phyloP scores from a whole-genome alignment of 2,113 vertebrate genomes.

The Callopanchax toddi region DNA sequence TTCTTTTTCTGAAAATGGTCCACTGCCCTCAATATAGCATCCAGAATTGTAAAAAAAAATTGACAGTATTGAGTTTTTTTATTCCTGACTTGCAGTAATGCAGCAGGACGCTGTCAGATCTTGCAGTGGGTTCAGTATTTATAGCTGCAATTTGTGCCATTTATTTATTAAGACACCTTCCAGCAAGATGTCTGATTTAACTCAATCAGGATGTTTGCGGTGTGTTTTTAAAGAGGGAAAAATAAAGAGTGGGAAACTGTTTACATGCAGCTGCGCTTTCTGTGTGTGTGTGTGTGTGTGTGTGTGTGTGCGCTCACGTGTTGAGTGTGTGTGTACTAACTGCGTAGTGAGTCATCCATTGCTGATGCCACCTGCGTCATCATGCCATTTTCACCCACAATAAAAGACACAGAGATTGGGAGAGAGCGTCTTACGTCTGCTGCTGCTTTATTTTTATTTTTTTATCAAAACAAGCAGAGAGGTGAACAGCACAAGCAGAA shows the following conservation, averaged over 20 bases:
- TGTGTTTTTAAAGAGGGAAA: not conserved
- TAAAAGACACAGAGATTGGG: slow-evolving; percentile 25
- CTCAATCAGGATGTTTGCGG: slow-evolving; percentile 21
- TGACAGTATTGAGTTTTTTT: not conserved
- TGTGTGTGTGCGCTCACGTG: slow-evolving; percentile 16
- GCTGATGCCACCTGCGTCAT: slow-evolving; percentile 69
- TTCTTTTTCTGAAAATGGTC: not conserved
- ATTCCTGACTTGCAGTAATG: not conserved
- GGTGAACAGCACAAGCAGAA: not conserved
- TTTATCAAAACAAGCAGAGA: slow-evolving; percentile 7
- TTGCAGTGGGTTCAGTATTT: not conserved
- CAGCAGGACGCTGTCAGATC: slow-evolving; percentile 1
- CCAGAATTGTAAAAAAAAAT: not conserved
- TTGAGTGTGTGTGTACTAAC: slow-evolving; percentile 31
- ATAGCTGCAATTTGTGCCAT: too few relatives aligned
- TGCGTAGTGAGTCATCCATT: slow-evolving; percentile 68
- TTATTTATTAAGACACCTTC: too few relatives aligned
- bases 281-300: slow-evolving; percentile 17
- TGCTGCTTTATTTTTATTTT: slow-evolving; percentile 10
- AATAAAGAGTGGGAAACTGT: slow-evolving; percentile 4
- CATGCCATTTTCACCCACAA: slow-evolving; percentile 45
- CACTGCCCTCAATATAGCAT: not conserved
- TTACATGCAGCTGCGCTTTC: slow-evolving; percentile 12
- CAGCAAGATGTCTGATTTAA: not conserved
- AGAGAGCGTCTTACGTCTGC: slow-evolving; percentile 30